Percentiles rank a stretch among this genome's conserved stretches.
These are phyloP conservation scores for Harpagifer antarcticus DNA, from an alignment of 2,797 vertebrate genomes.

Conservation along the genomic window DNA sequence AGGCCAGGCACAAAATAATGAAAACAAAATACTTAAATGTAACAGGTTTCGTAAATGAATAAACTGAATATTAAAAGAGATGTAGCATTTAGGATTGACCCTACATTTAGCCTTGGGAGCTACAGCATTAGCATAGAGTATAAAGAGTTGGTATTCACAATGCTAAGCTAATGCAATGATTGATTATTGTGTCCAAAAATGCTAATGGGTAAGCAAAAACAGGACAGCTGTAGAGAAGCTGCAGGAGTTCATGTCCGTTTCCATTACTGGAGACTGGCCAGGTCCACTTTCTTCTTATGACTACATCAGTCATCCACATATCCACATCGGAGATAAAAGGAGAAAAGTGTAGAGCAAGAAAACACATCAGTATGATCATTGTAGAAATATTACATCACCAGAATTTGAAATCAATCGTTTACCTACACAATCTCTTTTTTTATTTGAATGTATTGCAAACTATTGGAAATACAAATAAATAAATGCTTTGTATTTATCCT, in stretches of 20 bases:
- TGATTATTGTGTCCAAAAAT: not conserved
- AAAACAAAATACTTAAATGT: too few species aligned
- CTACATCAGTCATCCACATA: too few species aligned
- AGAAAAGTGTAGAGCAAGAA: not conserved
- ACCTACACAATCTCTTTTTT: not conserved
- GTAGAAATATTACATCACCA: not conserved
- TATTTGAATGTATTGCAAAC: not conserved
- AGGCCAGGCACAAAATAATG: too few species aligned
- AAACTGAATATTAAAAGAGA: too few species aligned
- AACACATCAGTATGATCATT: not conserved
- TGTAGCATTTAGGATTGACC: too few species aligned
- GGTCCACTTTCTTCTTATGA: accelerated
- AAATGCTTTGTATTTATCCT: not conserved
- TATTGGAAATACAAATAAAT: not conserved
- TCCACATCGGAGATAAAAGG: not conserved
- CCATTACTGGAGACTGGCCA: accelerated
- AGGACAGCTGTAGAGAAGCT: not conserved
- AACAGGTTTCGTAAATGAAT: too few species aligned
- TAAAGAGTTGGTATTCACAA: not conserved
- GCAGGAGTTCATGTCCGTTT: not conserved
- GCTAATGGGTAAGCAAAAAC: not conserved
- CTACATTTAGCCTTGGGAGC: too few species aligned
- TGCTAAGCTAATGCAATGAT: not conserved
- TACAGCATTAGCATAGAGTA: too few species aligned
- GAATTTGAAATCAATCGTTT: not conserved